phyloP scores from a whole-genome alignment of 2,797 vertebrate species.

The Helostoma temminkii region DNA sequence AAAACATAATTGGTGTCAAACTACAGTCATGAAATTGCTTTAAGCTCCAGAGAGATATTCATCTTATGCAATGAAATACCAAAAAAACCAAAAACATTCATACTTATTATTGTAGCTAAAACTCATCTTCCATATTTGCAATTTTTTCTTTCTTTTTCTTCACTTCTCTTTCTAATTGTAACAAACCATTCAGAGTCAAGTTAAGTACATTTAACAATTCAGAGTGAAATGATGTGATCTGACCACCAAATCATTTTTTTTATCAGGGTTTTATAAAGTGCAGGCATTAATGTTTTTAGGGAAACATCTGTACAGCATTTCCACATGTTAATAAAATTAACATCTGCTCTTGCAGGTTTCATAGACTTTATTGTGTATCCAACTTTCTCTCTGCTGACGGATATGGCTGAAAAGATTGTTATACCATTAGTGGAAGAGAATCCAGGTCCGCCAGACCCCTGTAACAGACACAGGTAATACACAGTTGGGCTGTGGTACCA shows the following conservation, averaged over 20 bases:
- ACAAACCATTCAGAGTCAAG: too few relatives aligned
- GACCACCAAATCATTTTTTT: neutral
- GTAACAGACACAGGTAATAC: conserved; percentile 82
- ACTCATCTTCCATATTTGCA: neutral
- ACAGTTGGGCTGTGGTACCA: too few relatives aligned
- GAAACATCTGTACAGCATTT: neutral
- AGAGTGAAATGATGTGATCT: neutral
- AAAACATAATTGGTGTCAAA: too few relatives aligned
- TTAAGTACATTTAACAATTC: neutral
- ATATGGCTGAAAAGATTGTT: conserved; percentile 94
- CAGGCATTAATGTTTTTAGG: neutral
- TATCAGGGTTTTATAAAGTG: neutral
- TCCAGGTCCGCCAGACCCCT: conserved; percentile 80
- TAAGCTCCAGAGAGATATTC: neutral
- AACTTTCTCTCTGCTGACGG: conserved; percentile 93
- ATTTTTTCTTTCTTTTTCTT: too few relatives aligned
- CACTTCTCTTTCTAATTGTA: too few relatives aligned
- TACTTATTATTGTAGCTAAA: neutral
- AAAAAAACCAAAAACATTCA: too few relatives aligned
- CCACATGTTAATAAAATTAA: neutral
- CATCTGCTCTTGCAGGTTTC: conserved; percentile 84
- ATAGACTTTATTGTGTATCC: conserved; percentile 97
- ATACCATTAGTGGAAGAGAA: conserved; percentile 89
- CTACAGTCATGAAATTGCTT: neutral
- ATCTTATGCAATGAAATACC: neutral